Conservation (phyloP, 2,113 vertebrate genomes). For the Carollia perspicillata region DNA sequence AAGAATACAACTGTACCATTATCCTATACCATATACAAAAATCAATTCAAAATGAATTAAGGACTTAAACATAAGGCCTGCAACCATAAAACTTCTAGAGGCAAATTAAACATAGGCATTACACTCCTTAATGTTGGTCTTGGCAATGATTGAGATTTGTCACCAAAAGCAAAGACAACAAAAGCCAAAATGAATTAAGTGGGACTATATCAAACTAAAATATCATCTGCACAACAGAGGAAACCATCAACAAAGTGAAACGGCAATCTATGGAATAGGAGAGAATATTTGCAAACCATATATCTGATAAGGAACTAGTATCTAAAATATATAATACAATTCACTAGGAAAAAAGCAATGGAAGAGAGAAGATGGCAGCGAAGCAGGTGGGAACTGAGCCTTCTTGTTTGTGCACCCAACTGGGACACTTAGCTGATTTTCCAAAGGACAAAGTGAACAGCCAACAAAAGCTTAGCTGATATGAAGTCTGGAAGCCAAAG, state of each 20-base stretch:
- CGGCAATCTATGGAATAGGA: neutral
- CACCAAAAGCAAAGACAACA: neutral
- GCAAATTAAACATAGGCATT: neutral
- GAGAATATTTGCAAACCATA: neutral
- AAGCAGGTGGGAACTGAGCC: too few species aligned
- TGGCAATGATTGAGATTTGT: neutral
- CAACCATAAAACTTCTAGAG: neutral
- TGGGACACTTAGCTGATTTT: too few species aligned
- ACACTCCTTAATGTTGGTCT: neutral
- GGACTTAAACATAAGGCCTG: neutral
- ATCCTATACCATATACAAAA: neutral
- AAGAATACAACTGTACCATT: neutral
- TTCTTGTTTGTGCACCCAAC: too few species aligned
- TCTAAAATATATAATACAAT: neutral
- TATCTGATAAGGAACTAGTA: neutral
- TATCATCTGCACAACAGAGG: neutral
- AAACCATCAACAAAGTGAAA: neutral
- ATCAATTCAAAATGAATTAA: neutral
- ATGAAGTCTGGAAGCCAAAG: too few species aligned
- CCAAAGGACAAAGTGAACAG: too few species aligned
- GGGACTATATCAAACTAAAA: neutral
- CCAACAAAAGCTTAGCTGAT: too few species aligned
- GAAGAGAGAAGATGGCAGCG: too few species aligned
- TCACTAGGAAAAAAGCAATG: neutral
- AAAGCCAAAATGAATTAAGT: neutral